Evolutionary conservation across 2,113 vertebrate species (phyloP), one percentile per base, ranked within the genome.

Genomic region (Myrmecophaga tridactyla): DNA sequence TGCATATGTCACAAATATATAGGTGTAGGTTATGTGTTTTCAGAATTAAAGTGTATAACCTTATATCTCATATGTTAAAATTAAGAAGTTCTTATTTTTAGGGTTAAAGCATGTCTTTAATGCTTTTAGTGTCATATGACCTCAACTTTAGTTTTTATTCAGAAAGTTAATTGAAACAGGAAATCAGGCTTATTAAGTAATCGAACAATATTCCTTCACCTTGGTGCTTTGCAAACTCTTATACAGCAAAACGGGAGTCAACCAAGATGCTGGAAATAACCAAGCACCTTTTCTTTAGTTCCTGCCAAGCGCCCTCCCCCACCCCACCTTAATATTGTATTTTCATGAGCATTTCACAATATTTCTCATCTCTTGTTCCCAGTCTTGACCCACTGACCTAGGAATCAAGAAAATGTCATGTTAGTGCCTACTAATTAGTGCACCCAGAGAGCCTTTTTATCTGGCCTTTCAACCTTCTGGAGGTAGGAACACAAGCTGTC

Each of bases 361-460:
- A 96, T 95, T 97, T 97, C 96, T 98, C 92, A 73, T 97, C 97
- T 90, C 96, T 96, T 98, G 97, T 96, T 97, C 97, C 97, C 97
- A 96, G 98, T 98, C 97, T 65, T 98, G 98, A 98, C 98, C 98
- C 75, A 34, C 29, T 98, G 98, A 98, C 99, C 98, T 97, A 83
- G 85, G 98, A 98, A 98, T 98, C 98, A 97, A 97, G 96, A 96
- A 97, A 95, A 97, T 98, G 98, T 98, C 98, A 98, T 97, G 98
- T 98, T 97, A 97, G 98, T 97, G 98, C 98, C 98, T 98, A 98
- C 98, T 99, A 99, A 99, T 99, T 99, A 99, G 98, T 94, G 97
- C 51, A 97, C 97, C 97, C 95, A 96, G 96, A 97, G 97, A 97
- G 97, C 97, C 97, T 84, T 97, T 98, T 97, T 95, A 96, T 92